phyloP scores from a whole-genome alignment of 64 coral and sea anemone genomes.

The Stichodactyla mertensii region DNA sequence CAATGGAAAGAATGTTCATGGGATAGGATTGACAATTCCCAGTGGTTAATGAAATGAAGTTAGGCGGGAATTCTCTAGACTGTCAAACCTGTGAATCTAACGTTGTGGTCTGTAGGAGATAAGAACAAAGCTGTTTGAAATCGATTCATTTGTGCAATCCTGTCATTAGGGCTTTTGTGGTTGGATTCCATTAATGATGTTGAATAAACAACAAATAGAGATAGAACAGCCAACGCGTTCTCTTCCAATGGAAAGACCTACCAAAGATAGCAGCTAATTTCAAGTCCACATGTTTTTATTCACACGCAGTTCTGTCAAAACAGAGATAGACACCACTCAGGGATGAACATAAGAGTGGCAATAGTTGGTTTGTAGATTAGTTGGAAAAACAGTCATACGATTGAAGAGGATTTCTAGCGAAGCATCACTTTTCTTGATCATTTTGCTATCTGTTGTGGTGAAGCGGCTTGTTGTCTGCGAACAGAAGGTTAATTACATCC shows the following conservation, averaged over 20 bases:
- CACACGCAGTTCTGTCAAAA: not conserved
- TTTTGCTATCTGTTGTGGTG: not conserved
- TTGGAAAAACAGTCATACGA: not conserved
- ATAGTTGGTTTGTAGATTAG: not conserved
- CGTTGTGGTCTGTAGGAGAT: not conserved
- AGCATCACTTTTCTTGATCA: not conserved
- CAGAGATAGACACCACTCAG: not conserved
- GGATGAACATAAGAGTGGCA: not conserved
- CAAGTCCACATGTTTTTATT: not conserved
- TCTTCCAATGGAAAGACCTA: not conserved
- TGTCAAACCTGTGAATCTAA: not conserved
- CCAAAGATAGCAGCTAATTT: not conserved
- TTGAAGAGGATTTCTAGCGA: not conserved
- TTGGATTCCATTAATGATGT: not conserved
- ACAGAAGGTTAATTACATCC: not conserved
- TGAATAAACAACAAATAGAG: not conserved
- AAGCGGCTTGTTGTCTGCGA: not conserved
- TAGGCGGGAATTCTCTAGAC: not conserved
- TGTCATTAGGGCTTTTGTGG: conserved; percentile 3
- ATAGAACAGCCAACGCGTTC: not conserved
- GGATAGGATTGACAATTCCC: not conserved
- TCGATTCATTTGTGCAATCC: not conserved
- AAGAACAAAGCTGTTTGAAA: not conserved
- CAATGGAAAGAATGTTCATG: not conserved
- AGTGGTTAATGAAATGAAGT: too few relatives aligned